phyloP scores from a whole-genome alignment of 2,113 vertebrate species.

The Cariama cristata region DNA sequence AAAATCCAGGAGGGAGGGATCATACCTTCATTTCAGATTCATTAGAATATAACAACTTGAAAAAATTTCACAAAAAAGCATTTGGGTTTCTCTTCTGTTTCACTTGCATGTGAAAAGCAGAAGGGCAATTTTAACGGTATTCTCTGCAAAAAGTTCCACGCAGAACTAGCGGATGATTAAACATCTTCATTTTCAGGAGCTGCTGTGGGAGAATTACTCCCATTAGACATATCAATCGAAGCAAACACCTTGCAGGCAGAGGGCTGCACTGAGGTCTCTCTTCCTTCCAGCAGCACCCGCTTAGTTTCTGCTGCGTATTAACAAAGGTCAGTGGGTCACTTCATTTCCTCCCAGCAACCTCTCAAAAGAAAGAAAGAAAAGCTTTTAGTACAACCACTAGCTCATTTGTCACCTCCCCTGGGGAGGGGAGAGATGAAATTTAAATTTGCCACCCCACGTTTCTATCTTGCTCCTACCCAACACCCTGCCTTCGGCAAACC shows the following conservation, averaged over 20 bases:
- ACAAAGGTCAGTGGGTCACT: conserved; percentile 55
- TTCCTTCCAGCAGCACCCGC: conserved; percentile 4
- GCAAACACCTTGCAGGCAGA: conserved; percentile 59
- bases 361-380: conserved; percentile 19
- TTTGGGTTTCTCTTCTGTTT: not conserved
- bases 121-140: not conserved
- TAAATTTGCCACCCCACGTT: not conserved
- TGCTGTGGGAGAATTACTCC: conserved; percentile 36
- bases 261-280: conserved; percentile 25
- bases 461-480: not conserved
- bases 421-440: conserved; percentile 1
- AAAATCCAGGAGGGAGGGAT: not conserved
- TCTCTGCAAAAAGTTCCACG: not conserved
- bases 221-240: conserved; percentile 13
- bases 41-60: not conserved
- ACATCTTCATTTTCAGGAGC: conserved; percentile 42
- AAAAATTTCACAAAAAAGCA: no score
- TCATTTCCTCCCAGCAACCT: conserved; percentile 64
- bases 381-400: conserved; percentile 50
- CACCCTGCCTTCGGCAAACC: not conserved
- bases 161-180: not conserved
- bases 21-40: not conserved
- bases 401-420: conserved; percentile 30
- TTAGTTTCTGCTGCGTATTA: conserved; percentile 25
- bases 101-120: not conserved